Evolutionary conservation across 2,797 vertebrate genomes (phyloP).

Genomic region (Melanogrammus aeglefinus): DNA sequence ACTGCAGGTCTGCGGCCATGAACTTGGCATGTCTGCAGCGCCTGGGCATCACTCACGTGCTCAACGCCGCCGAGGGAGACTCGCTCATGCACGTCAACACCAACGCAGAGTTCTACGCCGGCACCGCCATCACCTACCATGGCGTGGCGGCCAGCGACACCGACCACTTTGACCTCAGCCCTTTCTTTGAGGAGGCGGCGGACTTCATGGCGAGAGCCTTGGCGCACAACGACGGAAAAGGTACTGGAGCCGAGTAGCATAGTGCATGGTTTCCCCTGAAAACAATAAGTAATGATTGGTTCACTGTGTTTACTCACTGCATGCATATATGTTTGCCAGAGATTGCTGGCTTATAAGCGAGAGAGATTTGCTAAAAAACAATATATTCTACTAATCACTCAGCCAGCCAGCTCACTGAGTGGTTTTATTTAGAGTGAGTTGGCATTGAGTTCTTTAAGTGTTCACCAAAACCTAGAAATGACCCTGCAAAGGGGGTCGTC

Average conservation of each 20-base stretch:
- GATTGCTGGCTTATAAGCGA: too few relatives aligned
- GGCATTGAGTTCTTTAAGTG: too few relatives aligned
- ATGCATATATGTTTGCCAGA: too few relatives aligned
- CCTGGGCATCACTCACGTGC: constrained; percentile 87
- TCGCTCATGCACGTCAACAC: constrained; percentile 98
- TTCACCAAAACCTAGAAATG: too few relatives aligned
- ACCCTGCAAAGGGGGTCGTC: too few relatives aligned
- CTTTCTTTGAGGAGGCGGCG: constrained; percentile 88
- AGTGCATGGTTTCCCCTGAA: not conserved
- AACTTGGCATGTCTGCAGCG: constrained; percentile 79
- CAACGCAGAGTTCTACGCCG: constrained; percentile 82
- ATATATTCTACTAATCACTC: too few relatives aligned
- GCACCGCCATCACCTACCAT: constrained; percentile 83
- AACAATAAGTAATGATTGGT: not conserved
- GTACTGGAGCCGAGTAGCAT: constrained; percentile 21
- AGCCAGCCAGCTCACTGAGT: too few relatives aligned
- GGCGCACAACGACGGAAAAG: constrained; percentile 83
- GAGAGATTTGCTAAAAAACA: too few relatives aligned
- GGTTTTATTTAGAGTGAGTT: too few relatives aligned
- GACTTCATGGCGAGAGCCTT: constrained; percentile 89
- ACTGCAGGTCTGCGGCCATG: constrained; percentile 82
- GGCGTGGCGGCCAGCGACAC: constrained; percentile 92
- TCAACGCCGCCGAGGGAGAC: constrained; percentile 90
- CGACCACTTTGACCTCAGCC: constrained; percentile 88
- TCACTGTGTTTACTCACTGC: not conserved